phyloP scores from a whole-genome alignment of 2,113 vertebrate genomes.

The Pogonocichla stellata region DNA sequence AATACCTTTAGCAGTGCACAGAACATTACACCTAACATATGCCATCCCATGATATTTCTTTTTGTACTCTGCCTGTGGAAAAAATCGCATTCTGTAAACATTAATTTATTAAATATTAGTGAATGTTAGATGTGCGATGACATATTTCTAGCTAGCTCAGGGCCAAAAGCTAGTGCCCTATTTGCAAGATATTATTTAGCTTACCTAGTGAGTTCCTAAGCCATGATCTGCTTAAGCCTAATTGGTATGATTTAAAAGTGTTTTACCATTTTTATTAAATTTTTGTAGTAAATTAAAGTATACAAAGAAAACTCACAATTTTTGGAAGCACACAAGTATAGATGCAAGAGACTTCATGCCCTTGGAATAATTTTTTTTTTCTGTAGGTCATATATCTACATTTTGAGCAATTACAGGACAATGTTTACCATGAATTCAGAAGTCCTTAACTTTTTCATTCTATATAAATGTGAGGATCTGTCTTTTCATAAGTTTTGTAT shows the following conservation, averaged over 20 bases:
- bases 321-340: background rate
- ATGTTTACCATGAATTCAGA: background rate
- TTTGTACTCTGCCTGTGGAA: background rate
- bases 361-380: background rate
- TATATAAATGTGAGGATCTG: background rate
- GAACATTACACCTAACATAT: background rate
- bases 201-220: background rate
- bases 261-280: background rate
- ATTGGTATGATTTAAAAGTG: background rate
- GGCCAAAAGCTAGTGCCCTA: background rate
- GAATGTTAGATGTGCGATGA: background rate
- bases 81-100: background rate
- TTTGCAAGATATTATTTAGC: background rate
- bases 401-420: background rate
- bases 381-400: background rate
- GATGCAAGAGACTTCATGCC: background rate
- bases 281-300: background rate
- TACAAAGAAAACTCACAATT: background rate
- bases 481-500: background rate
- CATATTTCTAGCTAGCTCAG: background rate
- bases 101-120: background rate
- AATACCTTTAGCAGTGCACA: background rate
- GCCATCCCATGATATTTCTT: background rate
- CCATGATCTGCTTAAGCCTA: background rate
- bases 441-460: background rate